Evolutionary conservation across 2,113 vertebrate genomes (phyloP), one percentile per base, ranked within the genome.

Genomic region (Gambusia affinis): DNA sequence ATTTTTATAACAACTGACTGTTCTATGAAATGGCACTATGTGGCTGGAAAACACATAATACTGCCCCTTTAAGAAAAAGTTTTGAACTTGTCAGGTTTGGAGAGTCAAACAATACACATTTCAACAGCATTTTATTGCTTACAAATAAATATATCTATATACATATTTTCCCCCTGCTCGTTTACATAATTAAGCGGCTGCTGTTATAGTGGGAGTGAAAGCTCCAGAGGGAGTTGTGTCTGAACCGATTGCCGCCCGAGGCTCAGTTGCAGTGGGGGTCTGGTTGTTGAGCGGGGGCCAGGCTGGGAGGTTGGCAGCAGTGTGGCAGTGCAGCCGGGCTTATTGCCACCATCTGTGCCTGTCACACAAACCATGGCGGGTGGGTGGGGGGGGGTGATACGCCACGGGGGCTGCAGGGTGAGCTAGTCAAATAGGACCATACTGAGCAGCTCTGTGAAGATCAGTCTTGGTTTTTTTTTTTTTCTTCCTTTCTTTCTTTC

Each of bases 311-410:
- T 28, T 29, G 69, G 78, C 73, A 78, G 42, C 42, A 60, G 72
- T 27, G 80, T 67, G 63, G 70, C 47, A 51, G 77, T 84, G 85
- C 89, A 80, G 75, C 76, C 79, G 83, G 68, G 87, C 89, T 68
- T 79, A 62, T 76, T 14, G 65, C 29, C 11, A 37, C 82, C 92
- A 91, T 92, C 91, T 93, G 93, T 80, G 87, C 51, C 81, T 76
- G 78, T 86, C 86, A 76, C 47, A 30, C 81, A 71, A 71, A 75
- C 62, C 74, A 72, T 10, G 22, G 51, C 22, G 44, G 44, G 35
- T 17, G 44, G 87, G 83, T 35, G 27, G 27, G 27, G 30, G 88
- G 64, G 79, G 79, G 27, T 22, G 44, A 28, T 31, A 69, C 57
- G 60, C 73, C 76, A 68, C 74, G 2, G 51, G 37, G 12, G 4